Conservation (phyloP, 1,140 invertebrate species). For the Meloidogyne exigua region DNA sequence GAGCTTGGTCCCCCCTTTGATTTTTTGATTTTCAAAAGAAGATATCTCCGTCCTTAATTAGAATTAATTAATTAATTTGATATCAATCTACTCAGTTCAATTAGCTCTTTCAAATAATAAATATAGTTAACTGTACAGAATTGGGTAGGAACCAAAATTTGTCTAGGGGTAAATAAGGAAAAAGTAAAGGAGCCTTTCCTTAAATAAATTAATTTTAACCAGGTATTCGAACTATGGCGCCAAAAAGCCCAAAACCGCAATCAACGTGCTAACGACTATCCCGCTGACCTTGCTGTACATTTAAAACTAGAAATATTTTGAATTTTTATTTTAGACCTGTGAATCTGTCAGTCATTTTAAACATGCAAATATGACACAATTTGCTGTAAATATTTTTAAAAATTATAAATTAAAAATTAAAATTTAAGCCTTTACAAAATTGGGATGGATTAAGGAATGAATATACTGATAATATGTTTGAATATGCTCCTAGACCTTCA, state of each 20-base stretch:
- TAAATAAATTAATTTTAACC: not conserved
- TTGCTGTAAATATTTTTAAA: conserved; percentile 42
- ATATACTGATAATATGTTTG: conserved; percentile 62
- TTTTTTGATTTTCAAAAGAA: no score
- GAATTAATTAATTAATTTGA: no score
- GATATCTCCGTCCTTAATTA: no score
- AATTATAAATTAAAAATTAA: conserved; percentile 32
- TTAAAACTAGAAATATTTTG: conserved; percentile 3
- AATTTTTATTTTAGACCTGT: conserved; percentile 34
- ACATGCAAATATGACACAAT: conserved; percentile 57
- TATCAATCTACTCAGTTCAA: no score
- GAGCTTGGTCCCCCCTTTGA: no score
- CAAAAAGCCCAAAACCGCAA: not conserved
- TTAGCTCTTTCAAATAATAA: conserved; percentile 26
- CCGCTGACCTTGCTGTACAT: conserved; percentile 48
- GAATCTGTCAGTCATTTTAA: conserved; percentile 57
- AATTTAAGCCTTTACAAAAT: conserved; percentile 21
- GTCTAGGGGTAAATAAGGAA: no score
- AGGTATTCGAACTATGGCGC: conserved; percentile 14
- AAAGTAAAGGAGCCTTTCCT: no score
- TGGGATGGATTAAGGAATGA: conserved; percentile 55
- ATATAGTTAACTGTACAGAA: not conserved
- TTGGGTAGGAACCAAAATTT: no score
- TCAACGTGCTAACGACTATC: conserved; percentile 7
- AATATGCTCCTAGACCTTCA: conserved; percentile 54